These are phyloP conservation scores for Paguma larvata DNA, from an alignment of 2,797 vertebrate species.

Conservation along the genomic window DNA sequence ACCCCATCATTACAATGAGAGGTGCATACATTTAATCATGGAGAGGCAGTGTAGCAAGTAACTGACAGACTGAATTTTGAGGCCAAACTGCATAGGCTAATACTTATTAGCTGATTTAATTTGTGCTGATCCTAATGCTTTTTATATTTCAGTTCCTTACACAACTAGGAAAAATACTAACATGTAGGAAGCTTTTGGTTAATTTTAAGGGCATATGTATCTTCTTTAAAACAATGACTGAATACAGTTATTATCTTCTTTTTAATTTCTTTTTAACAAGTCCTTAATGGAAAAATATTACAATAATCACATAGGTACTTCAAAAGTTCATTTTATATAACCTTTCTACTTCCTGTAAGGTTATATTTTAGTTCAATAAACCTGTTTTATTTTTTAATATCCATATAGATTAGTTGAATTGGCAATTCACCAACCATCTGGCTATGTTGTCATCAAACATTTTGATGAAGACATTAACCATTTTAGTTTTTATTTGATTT, in stretches of 20 bases:
- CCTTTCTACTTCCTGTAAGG: not conserved
- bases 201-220: not conserved
- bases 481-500: conserved; percentile 36
- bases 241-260: not conserved
- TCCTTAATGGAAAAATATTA: not conserved
- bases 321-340: not conserved
- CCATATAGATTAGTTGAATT: not conserved
- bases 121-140: not conserved
- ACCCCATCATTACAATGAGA: not conserved
- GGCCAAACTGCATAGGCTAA: not conserved
- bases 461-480: not conserved
- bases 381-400: not conserved
- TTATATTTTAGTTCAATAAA: conserved; percentile 27
- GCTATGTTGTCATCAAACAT: not conserved
- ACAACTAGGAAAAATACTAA: not conserved
- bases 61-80: not conserved
- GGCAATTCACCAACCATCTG: conserved; percentile 3
- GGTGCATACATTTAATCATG: not conserved
- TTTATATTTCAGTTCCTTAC: not conserved
- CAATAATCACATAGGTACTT: not conserved
- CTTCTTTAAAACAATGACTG: not conserved
- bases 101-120: not conserved
- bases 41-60: not conserved
- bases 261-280: not conserved
- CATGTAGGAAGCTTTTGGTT: not conserved